Evolutionary conservation across 1,140 invertebrate genomes (phyloP).

Genomic region (Ridgeia piscesae): DNA sequence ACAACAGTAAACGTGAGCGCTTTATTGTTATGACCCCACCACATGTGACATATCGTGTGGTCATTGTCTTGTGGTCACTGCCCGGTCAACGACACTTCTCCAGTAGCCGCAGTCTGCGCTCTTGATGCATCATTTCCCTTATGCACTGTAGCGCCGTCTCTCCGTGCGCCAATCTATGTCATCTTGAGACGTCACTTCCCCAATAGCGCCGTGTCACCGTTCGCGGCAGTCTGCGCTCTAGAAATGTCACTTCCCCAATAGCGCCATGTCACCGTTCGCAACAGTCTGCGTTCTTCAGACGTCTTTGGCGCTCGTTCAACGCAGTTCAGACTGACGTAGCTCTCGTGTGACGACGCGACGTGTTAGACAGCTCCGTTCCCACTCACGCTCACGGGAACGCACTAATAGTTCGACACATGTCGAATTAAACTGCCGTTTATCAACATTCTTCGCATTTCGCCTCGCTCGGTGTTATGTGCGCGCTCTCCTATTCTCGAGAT

Average conservation of each 20-base stretch:
- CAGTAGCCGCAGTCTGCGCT: no score
- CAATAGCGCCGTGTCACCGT: no score
- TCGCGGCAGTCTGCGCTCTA: no score
- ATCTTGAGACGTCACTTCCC: neutral
- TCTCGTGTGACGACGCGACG: neutral
- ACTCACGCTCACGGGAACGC: neutral
- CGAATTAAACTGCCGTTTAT: neutral
- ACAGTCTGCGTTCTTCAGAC: neutral
- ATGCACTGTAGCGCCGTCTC: neutral
- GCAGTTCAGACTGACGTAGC: neutral
- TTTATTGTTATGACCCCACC: neutral
- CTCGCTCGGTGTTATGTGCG: neutral
- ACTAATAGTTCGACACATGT: neutral
- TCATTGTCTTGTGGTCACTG: neutral
- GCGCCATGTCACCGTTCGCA: neutral
- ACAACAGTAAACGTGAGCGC: neutral
- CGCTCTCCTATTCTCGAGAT: neutral
- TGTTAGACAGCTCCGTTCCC: neutral
- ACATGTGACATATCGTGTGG: neutral
- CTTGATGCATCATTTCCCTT: no score
- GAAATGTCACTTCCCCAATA: no score
- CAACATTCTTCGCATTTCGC: neutral
- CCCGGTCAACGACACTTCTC: neutral
- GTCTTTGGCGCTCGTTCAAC: neutral
- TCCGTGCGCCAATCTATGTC: neutral